Evolutionary conservation across 2,797 vertebrate genomes (phyloP).

Genomic region (Sebastes nivosus): DNA sequence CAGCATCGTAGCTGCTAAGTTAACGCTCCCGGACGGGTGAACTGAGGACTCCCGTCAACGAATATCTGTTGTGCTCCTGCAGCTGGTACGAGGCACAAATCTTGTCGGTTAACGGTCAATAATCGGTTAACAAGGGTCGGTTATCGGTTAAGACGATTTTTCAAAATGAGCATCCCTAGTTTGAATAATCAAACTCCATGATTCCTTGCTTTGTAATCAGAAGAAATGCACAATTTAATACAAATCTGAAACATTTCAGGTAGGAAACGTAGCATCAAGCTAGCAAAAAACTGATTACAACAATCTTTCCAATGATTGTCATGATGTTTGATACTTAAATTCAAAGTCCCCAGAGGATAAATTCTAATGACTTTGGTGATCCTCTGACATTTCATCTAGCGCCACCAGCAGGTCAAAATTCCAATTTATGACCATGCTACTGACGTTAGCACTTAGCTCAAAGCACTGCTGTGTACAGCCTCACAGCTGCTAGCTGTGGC

Average conservation of each 20-base stretch:
- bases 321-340: too few species aligned
- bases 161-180: too few species aligned
- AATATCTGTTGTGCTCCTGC: too few species aligned
- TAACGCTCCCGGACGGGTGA: too few species aligned
- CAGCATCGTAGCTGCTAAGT: too few species aligned
- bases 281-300: not conserved
- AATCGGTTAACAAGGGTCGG: too few species aligned
- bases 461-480: not conserved
- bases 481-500: not conserved
- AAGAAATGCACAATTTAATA: not conserved
- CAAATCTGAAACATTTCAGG: not conserved
- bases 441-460: not conserved
- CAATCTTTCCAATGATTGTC: not conserved
- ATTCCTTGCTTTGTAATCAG: too few species aligned
- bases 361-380: not conserved
- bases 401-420: not conserved
- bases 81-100: too few species aligned
- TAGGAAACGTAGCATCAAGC: not conserved
- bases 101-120: too few species aligned
- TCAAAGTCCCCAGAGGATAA: not conserved
- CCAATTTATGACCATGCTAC: not conserved
- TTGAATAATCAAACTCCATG: too few species aligned
- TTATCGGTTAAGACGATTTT: fast-evolving
- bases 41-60: too few species aligned
- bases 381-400: not conserved